A percentile compares a stretch with the other conserved stretches of the same genome.
phyloP scores from a whole-genome alignment of 2,888 invertebrate genomes.

The Hyposoter didymator region DNA sequence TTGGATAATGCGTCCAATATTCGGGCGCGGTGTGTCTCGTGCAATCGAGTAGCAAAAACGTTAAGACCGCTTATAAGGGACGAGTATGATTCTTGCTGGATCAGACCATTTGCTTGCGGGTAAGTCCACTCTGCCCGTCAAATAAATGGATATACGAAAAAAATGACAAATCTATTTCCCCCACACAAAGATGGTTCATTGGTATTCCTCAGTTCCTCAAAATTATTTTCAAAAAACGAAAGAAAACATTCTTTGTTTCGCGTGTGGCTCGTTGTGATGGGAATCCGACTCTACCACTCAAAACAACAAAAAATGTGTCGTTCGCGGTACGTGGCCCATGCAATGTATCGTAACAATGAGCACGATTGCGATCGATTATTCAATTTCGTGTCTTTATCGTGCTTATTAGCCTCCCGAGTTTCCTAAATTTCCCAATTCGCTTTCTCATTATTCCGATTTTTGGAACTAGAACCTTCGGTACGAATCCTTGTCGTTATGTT shows the following conservation, averaged over 20 bases:
- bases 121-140: constrained; percentile 81
- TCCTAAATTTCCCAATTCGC: neutral
- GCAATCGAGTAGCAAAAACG: constrained; percentile 72
- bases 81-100: constrained; percentile 84
- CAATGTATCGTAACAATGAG: constrained; percentile 45
- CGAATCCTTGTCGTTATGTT: neutral
- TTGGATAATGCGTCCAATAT: constrained; percentile 78
- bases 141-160: constrained; percentile 16
- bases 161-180: neutral
- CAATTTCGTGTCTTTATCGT: constrained; percentile 2
- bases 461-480: neutral
- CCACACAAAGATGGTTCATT: neutral
- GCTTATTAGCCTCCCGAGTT: neutral
- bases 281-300: neutral
- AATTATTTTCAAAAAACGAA: neutral
- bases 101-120: constrained; percentile 84
- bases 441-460: neutral
- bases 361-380: constrained; percentile 59
- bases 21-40: constrained; percentile 71
- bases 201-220: neutral
- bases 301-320: constrained; percentile 31
- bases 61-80: constrained; percentile 71
- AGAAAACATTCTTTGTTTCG: neutral
- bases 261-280: neutral
- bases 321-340: constrained; percentile 1